Conservation (phyloP, 2,888 invertebrate species). For the Thecophora atra region DNA sequence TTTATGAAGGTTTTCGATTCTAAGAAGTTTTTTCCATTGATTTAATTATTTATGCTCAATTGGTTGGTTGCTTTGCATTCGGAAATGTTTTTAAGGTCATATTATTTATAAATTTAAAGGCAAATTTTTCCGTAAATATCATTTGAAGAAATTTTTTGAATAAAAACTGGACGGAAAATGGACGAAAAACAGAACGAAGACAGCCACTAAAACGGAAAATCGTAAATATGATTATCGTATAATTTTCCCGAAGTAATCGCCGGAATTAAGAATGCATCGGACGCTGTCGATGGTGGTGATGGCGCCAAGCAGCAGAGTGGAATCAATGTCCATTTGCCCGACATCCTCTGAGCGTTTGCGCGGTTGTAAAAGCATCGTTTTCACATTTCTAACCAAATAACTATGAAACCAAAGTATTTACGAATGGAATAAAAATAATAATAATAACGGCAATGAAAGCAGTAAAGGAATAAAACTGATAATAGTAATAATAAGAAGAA, state of each 20-base stretch:
- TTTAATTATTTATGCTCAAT: too few relatives aligned
- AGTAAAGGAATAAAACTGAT: background rate
- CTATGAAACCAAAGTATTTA: constrained; percentile 1
- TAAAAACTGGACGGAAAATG: background rate
- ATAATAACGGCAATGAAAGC: background rate
- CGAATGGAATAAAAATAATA: background rate
- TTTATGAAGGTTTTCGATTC: too few relatives aligned
- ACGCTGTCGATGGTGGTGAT: background rate
- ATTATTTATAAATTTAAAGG: too few relatives aligned
- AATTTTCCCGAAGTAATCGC: background rate
- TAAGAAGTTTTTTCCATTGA: too few relatives aligned
- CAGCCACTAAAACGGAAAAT: background rate
- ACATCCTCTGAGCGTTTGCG: background rate
- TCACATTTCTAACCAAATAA: constrained; percentile 12
- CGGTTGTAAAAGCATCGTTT: background rate
- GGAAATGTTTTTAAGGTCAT: too few relatives aligned
- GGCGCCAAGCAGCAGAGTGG: constrained; percentile 1
- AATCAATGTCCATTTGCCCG: background rate
- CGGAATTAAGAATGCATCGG: background rate
- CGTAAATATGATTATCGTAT: background rate
- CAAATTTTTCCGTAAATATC: too few relatives aligned
- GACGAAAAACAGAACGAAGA: background rate
- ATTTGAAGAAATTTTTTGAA: background rate
- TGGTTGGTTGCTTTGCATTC: too few relatives aligned
- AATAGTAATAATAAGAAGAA: background rate